A percentile compares a stretch with the other conserved stretches of the same genome.
These are phyloP conservation scores for Cerceris rybyensis DNA, from an alignment of 2,888 invertebrate genomes.

Conservation along the genomic window DNA sequence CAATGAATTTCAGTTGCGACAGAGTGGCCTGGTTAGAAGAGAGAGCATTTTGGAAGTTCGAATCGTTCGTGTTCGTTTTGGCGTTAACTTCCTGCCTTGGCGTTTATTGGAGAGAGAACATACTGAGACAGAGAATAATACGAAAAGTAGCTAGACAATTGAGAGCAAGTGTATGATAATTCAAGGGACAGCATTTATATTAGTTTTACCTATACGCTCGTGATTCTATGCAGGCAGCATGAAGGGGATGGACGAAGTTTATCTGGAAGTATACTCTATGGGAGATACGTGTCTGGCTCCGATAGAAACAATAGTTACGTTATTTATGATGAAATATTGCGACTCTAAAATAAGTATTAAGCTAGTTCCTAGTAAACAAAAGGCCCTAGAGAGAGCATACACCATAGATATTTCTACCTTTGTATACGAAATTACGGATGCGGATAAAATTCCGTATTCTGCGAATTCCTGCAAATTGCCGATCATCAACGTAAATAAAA, in stretches of 20 bases:
- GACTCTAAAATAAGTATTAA: conserved; percentile 81
- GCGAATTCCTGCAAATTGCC: conserved; percentile 85
- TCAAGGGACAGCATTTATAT: conserved; percentile 2
- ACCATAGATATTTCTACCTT: conserved; percentile 78
- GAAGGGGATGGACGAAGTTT: conserved; percentile 70
- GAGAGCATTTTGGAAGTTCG: conserved; percentile 92
- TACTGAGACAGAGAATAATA: conserved; percentile 77
- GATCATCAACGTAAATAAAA: conserved; percentile 84
- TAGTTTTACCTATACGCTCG: background rate
- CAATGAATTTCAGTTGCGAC: conserved; percentile 88
- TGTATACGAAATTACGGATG: conserved; percentile 76
- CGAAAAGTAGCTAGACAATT: conserved; percentile 78
- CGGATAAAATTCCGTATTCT: conserved; percentile 79
- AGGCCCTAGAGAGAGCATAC: conserved; percentile 70
- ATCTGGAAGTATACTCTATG: conserved; percentile 74
- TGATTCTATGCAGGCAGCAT: conserved; percentile 5
- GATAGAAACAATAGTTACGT: conserved; percentile 86
- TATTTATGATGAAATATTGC: conserved; percentile 86
- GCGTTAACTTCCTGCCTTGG: conserved; percentile 84
- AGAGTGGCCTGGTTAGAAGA: conserved; percentile 93
- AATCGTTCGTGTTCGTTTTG: conserved; percentile 87
- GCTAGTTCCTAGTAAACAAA: conserved; percentile 76
- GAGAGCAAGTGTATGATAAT: conserved; percentile 69
- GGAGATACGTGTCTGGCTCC: conserved; percentile 79
- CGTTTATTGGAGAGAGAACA: conserved; percentile 78